Evolutionary conservation across 2,113 vertebrate genomes (phyloP).

Genomic region (Alethe diademata): DNA sequence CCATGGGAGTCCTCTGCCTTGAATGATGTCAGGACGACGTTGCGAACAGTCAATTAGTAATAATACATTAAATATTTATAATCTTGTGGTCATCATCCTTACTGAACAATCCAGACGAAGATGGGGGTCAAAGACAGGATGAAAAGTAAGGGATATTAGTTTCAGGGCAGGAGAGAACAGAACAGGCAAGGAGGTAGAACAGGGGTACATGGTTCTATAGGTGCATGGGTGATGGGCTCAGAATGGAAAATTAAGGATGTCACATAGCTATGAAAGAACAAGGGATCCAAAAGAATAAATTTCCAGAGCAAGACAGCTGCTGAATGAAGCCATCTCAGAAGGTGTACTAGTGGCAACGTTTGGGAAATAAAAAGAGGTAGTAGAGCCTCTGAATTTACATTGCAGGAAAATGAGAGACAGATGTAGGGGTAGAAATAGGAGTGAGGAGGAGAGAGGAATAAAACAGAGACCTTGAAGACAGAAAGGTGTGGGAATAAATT

Average conservation of each 20-base stretch:
- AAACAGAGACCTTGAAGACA: not conserved
- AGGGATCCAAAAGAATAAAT: not conserved
- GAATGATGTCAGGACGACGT: not conserved
- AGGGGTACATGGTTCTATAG: fast-evolving
- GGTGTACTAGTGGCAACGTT: fast-evolving
- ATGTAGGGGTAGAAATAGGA: not conserved
- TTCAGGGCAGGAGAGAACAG: not conserved
- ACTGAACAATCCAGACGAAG: not conserved
- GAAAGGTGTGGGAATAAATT: not conserved
- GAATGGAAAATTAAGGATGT: not conserved
- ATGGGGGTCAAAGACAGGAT: not conserved
- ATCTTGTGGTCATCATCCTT: not conserved
- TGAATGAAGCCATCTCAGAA: not conserved
- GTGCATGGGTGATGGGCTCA: not conserved
- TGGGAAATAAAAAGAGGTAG: not conserved
- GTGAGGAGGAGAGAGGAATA: not conserved
- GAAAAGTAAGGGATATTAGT: not conserved
- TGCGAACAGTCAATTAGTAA: not conserved
- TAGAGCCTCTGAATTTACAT: not conserved
- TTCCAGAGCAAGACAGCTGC: not conserved
- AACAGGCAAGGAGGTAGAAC: not conserved
- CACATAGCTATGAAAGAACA: not conserved
- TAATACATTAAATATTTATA: not conserved
- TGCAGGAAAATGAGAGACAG: not conserved
- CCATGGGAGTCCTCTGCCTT: not conserved